Conservation (phyloP, 2,888 invertebrate genomes). For the Dolomedes plantarius region DNA sequence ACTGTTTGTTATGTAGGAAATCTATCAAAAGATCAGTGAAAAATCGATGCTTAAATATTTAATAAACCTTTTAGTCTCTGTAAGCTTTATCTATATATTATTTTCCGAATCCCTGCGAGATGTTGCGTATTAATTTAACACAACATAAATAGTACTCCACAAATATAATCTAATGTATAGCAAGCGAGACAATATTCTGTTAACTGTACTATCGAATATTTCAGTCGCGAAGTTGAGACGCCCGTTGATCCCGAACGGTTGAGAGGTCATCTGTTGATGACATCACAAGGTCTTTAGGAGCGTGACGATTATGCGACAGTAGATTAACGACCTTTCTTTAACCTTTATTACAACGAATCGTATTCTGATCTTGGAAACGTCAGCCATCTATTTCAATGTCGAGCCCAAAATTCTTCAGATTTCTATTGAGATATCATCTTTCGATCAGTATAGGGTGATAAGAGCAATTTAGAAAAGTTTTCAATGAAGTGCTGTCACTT, state of each 20-base stretch:
- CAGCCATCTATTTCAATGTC: background rate
- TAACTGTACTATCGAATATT: no score
- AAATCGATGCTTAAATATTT: no score
- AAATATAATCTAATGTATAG: no score
- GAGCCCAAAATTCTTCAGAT: slow-evolving; percentile 21
- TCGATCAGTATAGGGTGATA: slow-evolving; percentile 20
- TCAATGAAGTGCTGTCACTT: slow-evolving; percentile 9
- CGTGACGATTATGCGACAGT: slow-evolving; percentile 23
- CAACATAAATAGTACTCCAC: no score
- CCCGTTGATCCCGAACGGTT: slow-evolving; percentile 1
- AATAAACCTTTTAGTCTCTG: no score
- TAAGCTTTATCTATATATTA: no score
- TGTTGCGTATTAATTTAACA: no score
- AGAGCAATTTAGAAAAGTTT: background rate
- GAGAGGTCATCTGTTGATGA: background rate
- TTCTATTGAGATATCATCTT: slow-evolving; percentile 28
- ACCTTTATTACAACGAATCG: slow-evolving; percentile 3
- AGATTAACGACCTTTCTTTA: slow-evolving; percentile 23
- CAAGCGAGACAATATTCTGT: no score
- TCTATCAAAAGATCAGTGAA: no score
- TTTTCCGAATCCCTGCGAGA: no score
- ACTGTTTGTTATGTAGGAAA: no score
- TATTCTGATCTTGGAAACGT: slow-evolving; percentile 6
- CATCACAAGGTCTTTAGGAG: background rate
- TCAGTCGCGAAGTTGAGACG: background rate